phyloP scores from a whole-genome alignment of 2,888 invertebrate genomes.

The Cylindroiulus punctatus region DNA sequence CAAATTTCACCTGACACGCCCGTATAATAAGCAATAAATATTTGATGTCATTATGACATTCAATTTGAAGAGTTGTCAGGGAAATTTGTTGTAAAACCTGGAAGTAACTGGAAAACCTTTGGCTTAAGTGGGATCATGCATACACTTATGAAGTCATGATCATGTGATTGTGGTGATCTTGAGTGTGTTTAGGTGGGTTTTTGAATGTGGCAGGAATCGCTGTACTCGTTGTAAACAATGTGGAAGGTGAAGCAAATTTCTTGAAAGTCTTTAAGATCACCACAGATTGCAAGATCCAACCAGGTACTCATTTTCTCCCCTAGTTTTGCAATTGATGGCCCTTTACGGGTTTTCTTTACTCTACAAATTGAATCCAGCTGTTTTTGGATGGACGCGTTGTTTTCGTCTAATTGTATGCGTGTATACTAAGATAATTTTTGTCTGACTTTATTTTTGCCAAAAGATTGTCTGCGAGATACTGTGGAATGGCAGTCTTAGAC shows the following conservation, averaged over 20 bases:
- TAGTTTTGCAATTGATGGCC: background rate
- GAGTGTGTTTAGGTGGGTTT: background rate
- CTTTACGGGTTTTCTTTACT: background rate
- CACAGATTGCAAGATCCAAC: background rate
- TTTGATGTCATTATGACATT: too few species aligned
- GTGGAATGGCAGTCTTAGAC: background rate
- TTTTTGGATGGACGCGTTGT: background rate
- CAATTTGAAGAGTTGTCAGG: too few species aligned
- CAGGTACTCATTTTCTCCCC: background rate
- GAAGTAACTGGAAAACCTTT: too few species aligned
- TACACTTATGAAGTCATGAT: background rate
- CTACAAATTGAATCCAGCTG: background rate
- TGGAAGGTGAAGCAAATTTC: background rate
- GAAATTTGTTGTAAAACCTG: too few species aligned
- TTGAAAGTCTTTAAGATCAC: slow-evolving; percentile 6
- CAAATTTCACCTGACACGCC: too few species aligned
- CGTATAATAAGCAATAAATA: too few species aligned
- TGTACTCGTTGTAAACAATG: background rate
- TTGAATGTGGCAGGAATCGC: background rate
- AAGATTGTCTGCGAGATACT: slow-evolving; percentile 7
- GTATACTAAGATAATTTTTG: background rate
- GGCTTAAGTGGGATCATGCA: too few species aligned
- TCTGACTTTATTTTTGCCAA: background rate
- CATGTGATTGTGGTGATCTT: background rate
- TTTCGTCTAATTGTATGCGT: background rate